phyloP scores from a whole-genome alignment of 2,113 vertebrate genomes.

The Lathamus discolor region DNA sequence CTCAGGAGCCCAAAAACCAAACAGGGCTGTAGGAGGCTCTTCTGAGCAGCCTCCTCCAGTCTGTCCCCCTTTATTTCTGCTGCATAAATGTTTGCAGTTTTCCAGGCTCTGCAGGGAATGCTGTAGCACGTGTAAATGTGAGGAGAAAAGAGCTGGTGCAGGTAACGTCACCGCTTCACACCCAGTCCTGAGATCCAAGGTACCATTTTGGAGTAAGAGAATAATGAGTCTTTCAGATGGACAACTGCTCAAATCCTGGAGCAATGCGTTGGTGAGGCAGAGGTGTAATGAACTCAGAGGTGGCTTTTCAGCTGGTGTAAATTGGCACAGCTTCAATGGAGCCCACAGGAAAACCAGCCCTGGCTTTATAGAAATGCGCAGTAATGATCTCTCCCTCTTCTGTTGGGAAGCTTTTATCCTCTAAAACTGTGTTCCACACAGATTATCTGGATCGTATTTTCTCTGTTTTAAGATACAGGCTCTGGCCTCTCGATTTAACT shows the following conservation, averaged over 20 bases:
- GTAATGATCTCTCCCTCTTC: background rate
- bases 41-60: background rate
- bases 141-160: background rate
- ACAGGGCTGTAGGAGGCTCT: background rate
- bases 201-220: background rate
- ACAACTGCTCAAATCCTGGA: background rate
- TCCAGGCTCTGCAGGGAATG: background rate
- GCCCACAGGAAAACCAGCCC: background rate
- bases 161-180: background rate
- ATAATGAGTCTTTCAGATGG: background rate
- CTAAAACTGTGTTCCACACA: background rate
- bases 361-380: background rate
- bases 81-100: background rate
- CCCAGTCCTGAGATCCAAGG: background rate
- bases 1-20: background rate
- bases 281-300: background rate
- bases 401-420: slow-evolving; percentile 1
- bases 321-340: background rate
- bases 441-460: background rate
- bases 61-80: background rate
- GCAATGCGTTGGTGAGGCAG: background rate
- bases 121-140: accelerated
- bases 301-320: background rate
- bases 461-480: background rate
- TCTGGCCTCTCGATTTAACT: background rate